Percentiles rank a stretch among this genome's conserved stretches.
phyloP scores from a whole-genome alignment of 2,797 vertebrate genomes.

The Syngnathus acus region DNA sequence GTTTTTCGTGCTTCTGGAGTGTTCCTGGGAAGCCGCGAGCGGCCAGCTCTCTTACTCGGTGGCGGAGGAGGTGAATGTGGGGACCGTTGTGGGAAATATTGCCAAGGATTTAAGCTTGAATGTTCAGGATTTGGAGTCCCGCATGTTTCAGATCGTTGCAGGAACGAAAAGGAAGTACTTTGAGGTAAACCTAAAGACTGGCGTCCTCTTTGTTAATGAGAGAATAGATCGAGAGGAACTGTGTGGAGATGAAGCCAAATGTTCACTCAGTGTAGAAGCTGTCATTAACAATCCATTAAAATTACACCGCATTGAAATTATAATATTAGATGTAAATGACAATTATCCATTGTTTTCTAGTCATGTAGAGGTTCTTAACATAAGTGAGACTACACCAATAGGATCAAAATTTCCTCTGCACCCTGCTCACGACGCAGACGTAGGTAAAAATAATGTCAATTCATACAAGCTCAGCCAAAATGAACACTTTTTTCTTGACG shows the following conservation, averaged over 20 bases:
- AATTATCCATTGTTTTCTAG: too few relatives aligned
- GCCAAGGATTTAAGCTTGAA: background rate
- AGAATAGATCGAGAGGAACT: background rate
- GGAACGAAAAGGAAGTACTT: slow-evolving; percentile 52
- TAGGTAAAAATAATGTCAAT: slow-evolving; percentile 65
- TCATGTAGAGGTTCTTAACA: too few relatives aligned
- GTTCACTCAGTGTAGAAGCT: background rate
- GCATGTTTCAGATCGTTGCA: background rate
- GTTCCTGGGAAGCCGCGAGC: slow-evolving; percentile 17
- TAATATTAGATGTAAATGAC: background rate
- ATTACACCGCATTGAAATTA: background rate
- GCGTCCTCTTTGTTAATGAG: slow-evolving; percentile 27
- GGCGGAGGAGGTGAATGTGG: slow-evolving; percentile 73
- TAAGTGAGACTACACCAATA: slow-evolving; percentile 15
- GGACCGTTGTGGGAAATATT: slow-evolving; percentile 71
- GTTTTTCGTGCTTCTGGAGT: slow-evolving; percentile 40
- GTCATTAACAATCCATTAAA: background rate
- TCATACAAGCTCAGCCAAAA: slow-evolving; percentile 74
- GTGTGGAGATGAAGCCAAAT: background rate
- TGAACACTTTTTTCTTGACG: slow-evolving; percentile 68
- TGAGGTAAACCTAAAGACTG: slow-evolving; percentile 51
- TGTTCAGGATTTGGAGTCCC: background rate
- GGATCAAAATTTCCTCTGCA: slow-evolving; percentile 63
- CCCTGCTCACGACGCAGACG: slow-evolving; percentile 2
- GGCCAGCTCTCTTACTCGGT: slow-evolving; percentile 70